A percentile compares a stretch with the other conserved stretches of the same genome.
These are phyloP conservation scores for Drosophila murphyi DNA, from an alignment of 1,140 invertebrate species.

Conservation along the genomic window DNA sequence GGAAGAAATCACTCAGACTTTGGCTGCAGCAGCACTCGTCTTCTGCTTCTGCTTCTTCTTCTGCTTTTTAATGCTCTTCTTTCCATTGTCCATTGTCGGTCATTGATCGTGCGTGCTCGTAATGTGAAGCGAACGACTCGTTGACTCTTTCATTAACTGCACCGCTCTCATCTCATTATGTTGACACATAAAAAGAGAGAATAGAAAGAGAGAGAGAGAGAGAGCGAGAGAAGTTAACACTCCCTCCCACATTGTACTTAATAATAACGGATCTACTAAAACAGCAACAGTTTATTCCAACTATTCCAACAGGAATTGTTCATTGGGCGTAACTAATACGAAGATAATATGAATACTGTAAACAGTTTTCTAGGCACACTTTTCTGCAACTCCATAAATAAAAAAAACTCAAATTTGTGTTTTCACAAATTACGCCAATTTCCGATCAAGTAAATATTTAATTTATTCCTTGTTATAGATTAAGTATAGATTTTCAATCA, in stretches of 20 bases:
- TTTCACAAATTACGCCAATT: too few species aligned
- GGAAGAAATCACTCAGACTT: conserved; percentile 67
- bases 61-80: background rate
- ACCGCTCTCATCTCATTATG: conserved; percentile 10
- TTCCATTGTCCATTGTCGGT: conserved; percentile 45
- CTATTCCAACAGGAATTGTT: too few species aligned
- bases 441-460: too few species aligned
- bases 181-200: conserved; percentile 6
- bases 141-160: conserved; percentile 47
- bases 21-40: conserved; percentile 10
- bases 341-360: too few species aligned
- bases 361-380: too few species aligned
- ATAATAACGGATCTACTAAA: background rate
- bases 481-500: too few species aligned
- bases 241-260: background rate
- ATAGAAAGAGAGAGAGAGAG: background rate
- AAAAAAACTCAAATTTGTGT: too few species aligned
- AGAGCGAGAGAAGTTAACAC: background rate
- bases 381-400: too few species aligned
- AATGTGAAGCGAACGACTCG: conserved; percentile 75
- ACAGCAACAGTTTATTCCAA: background rate
- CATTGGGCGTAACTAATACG: too few species aligned
- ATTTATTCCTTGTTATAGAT: too few species aligned
- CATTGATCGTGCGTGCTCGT: conserved; percentile 73
- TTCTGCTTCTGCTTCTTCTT: conserved; percentile 10